Conservation (phyloP, 30 jellyfish, hydroid and myxozoan species). For the Nemopilema nomurai region DNA sequence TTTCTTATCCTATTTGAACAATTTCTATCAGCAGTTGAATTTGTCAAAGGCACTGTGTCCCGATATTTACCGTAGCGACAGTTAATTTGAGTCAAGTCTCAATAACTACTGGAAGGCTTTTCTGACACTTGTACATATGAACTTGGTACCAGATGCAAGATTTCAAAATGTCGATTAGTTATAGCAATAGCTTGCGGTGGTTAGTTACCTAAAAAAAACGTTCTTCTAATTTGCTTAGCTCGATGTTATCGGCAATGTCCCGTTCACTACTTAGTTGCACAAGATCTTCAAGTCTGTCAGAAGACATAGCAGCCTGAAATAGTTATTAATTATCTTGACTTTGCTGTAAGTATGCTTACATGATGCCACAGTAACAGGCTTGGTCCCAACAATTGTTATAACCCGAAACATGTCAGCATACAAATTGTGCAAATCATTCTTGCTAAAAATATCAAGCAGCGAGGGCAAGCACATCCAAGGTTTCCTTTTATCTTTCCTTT, state of each 20-base stretch:
- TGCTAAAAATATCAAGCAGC: constrained; percentile 22
- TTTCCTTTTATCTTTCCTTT: constrained; percentile 38
- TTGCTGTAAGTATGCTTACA: constrained; percentile 57
- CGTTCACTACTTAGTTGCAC: constrained; percentile 28
- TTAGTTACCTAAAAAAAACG: constrained; percentile 14
- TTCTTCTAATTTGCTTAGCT: constrained; percentile 17
- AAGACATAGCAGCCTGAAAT: constrained; percentile 52
- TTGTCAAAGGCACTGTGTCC: neutral
- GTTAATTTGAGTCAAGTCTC: neutral
- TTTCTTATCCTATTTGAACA: neutral
- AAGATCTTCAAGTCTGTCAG: constrained; percentile 39
- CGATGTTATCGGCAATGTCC: constrained; percentile 31
- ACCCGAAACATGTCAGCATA: constrained; percentile 25
- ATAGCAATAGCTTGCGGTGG: constrained; percentile 22
- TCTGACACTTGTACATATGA: neutral
- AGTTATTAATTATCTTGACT: constrained; percentile 39
- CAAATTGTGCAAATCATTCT: constrained; percentile 41
- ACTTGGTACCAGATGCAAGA: neutral
- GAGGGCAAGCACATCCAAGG: constrained; percentile 58
- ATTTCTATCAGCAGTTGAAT: neutral
- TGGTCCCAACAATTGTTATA: constrained; percentile 32
- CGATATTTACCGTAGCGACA: neutral
- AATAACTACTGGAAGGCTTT: neutral
- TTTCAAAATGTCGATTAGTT: neutral
- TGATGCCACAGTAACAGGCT: constrained; percentile 53